Evolutionary conservation across 2,888 invertebrate genomes (phyloP), one percentile per base, ranked within the genome.

Genomic region (Serrognathus titanus): DNA sequence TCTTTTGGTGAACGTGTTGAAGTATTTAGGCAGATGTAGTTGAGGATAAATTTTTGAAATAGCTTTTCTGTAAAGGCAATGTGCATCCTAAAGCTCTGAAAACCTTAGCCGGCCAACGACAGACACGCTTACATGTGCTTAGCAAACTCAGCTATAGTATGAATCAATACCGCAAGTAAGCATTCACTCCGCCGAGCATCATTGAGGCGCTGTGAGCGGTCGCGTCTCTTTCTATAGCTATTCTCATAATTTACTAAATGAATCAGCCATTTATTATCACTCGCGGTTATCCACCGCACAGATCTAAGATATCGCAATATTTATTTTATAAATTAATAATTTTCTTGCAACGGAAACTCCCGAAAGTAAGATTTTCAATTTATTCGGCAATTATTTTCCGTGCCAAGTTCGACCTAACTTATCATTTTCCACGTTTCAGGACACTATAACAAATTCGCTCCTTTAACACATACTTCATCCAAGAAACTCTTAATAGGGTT

Each of bases 151-250:
- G 57, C 57, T 57, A 57, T 57, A 57, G 57, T 53, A 57, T 57
- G 62, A 65, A 65, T 63, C 66, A 65, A 65, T 64, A 64, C 66
- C 55, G 48, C 61, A 62, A 64, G 64, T 62, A 62, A 64, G 64
- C 61, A 63, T 61, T 63, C 59, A 58, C 53, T 58, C 55, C 59
- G 58, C 53, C 53, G 57, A 53, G 57, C 51, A 53, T 58, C 57
- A 58, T 60, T 56, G 60, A 52, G 57, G 58, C 61, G 53, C 52
- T 57, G 53, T 39, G 43, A 49, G 60, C 61, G 63, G 60, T 53
- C 56, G 62, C 63, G 61, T 62, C 51, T 54, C 53, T 54, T 62
- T 62, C 50, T 9, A 31, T 16, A 11, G 20, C 39, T 13, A 16
- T 37, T 52, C 53, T 57, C 41, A 45, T 55, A 51, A 55, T 47